Percentiles rank a stretch among this genome's conserved stretches.
Evolutionary conservation across 1,140 invertebrate species (phyloP).

Genomic region (Orius insidiosus): DNA sequence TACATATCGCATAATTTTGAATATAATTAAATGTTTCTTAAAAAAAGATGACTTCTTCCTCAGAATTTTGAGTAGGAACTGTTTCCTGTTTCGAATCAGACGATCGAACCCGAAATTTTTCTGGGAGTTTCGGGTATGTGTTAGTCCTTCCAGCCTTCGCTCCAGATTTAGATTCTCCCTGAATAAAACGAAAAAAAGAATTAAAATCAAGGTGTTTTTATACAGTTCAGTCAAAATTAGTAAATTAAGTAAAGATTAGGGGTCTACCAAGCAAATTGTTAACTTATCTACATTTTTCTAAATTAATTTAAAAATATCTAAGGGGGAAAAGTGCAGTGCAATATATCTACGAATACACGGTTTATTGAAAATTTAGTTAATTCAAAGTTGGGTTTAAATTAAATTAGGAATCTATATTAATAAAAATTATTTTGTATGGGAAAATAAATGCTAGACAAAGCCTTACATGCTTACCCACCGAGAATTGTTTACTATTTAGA

Average conservation of each 20-base stretch:
- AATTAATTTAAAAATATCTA: neutral
- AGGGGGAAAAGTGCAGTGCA: neutral
- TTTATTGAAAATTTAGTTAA: too few species aligned
- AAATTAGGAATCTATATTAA: too few species aligned
- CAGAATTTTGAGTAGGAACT: constrained; percentile 22
- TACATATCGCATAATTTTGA: too few species aligned
- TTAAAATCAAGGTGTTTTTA: too few species aligned
- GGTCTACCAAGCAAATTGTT: neutral
- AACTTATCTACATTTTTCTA: too few species aligned
- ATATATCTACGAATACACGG: too few species aligned
- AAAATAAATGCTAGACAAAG: constrained; percentile 4
- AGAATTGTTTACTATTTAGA: constrained; percentile 24
- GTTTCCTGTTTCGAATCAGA: constrained; percentile 24
- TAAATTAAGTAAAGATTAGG: too few species aligned
- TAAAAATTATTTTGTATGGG: neutral
- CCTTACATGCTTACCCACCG: constrained; percentile 21
- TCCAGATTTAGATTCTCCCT: constrained; percentile 11
- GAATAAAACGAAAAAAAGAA: too few species aligned
- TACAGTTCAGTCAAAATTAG: too few species aligned
- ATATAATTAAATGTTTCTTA: constrained; percentile 20
- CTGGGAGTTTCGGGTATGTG: constrained; percentile 40
- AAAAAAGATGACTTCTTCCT: constrained; percentile 35
- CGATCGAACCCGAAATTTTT: constrained; percentile 37
- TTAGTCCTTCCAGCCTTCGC: constrained; percentile 22
- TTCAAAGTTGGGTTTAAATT: too few species aligned